Evolutionary conservation across 2,888 invertebrate genomes (phyloP).

Genomic region (Ceratothoa steindachneri): DNA sequence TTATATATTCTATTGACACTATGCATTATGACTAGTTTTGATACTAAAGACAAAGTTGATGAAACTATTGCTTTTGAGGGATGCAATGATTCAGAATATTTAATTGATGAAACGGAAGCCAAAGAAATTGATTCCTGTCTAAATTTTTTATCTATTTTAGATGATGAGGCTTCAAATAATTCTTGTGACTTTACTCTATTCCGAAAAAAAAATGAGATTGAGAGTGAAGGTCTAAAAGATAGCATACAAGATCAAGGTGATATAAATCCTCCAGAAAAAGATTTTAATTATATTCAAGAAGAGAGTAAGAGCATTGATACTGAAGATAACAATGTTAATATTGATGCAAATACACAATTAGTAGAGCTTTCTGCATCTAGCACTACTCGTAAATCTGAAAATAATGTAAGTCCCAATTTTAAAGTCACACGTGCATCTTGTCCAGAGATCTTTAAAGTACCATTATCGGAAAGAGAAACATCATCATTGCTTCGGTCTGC

Average conservation of each 20-base stretch:
- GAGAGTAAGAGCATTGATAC: neutral
- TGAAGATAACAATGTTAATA: neutral
- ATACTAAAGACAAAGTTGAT: no score
- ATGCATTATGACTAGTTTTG: no score
- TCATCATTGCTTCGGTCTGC: neutral
- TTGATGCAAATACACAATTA: neutral
- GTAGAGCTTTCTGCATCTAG: no score
- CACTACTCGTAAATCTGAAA: neutral
- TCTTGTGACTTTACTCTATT: conserved; percentile 6
- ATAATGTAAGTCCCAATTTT: neutral
- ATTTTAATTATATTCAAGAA: no score
- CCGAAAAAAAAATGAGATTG: neutral
- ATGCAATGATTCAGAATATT: neutral
- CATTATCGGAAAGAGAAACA: neutral
- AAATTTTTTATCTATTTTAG: conserved; percentile 1
- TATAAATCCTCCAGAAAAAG: no score
- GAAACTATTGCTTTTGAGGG: neutral
- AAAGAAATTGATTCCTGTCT: conserved; percentile 3
- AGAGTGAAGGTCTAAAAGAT: neutral
- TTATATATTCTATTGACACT: no score
- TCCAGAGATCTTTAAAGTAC: neutral
- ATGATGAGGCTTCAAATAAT: neutral
- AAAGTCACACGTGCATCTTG: neutral
- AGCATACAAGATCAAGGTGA: no score
- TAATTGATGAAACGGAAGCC: conserved; percentile 2